Evolutionary conservation across 1,140 invertebrate species (phyloP), one percentile per base, ranked within the genome.

Genomic region (Lanistes nyassanus): DNA sequence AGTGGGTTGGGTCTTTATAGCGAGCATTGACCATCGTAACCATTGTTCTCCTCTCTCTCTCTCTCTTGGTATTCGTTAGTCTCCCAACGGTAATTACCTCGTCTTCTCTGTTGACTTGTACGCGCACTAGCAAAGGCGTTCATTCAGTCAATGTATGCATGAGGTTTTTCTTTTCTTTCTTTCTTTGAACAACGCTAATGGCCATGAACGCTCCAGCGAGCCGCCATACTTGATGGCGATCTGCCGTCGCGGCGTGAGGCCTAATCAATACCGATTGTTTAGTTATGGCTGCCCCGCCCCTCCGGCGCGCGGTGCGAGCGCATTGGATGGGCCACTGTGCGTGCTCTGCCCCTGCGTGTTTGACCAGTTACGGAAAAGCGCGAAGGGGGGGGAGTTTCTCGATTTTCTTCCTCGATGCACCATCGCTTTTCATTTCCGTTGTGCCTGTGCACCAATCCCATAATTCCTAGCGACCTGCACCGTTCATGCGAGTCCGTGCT

Each of bases 1-100:
- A 3, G 36, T n/a, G 23, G 19, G 53, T 60, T n/a, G 42, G 53
- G 37, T 72, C 70, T 72, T 70, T 72, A 72, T 72, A 72, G 55
- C 55, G 16, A n/a, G 19, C 53, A 34, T 31, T 37, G 26, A 6
- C 68, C 34, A 70, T 70, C 56, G 53, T 70, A 2, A 2, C 42
- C 65, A n/a, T 23, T 23, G 6, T 29, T 47, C 39, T 31, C 67
- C 42, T 0, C 11, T 69, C 67, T 55, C 23, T 51, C 67, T 69
- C 37, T 42, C 65, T 39, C 37, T 26, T 36, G 29, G 23, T 67
- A 37, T 39, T 42, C 23, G 11, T 69, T 9, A 37, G 16, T 69
- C 23, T 31, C n/a, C 1, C 29, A 21, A n/a, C 42, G 4, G 37
- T 67, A 67, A 37, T 67, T 67, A 34, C 53, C 55, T 11, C 23